These are phyloP conservation scores for silkworm (Bombyx mori) DNA, from an alignment of 1,140 invertebrate species.

Conservation along the genomic window DNA sequence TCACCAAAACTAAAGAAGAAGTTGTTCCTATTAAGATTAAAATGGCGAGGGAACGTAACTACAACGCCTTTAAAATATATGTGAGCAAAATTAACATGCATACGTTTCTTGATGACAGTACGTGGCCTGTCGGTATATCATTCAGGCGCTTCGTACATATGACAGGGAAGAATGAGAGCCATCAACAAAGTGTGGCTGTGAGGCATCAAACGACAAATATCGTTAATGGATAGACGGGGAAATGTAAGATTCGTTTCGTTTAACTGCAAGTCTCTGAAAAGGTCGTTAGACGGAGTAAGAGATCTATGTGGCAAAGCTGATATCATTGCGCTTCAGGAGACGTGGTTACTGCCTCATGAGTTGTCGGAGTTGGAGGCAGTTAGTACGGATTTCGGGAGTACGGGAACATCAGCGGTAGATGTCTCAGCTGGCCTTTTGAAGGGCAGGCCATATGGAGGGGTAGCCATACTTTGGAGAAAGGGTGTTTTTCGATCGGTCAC, in stretches of 20 bases:
- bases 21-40: slow-evolving; percentile 8
- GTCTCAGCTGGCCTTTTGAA: not conserved
- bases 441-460: slow-evolving; percentile 2
- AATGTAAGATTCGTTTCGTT: not conserved
- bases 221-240: slow-evolving; percentile 1
- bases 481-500: slow-evolving; percentile 11
- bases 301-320: not conserved
- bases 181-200: too few species aligned
- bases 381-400: not conserved
- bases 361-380: not conserved
- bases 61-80: slow-evolving; percentile 11
- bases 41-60: slow-evolving; percentile 9
- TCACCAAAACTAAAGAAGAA: slow-evolving; percentile 5
- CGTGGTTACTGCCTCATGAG: slow-evolving; percentile 3
- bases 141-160: slow-evolving; percentile 11
- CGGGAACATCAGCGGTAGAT: slow-evolving; percentile 4
- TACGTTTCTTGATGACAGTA: slow-evolving; percentile 12
- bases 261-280: not conserved
- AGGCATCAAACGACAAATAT: not conserved
- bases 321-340: slow-evolving; percentile 6
- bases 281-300: not conserved
- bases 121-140: slow-evolving; percentile 16
- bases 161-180: not conserved
- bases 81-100: slow-evolving; percentile 10
- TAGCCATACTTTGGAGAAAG: slow-evolving; percentile 5